These are phyloP conservation scores for Hucho hucho DNA, from an alignment of 2,113 vertebrate genomes.

Conservation along the genomic window DNA sequence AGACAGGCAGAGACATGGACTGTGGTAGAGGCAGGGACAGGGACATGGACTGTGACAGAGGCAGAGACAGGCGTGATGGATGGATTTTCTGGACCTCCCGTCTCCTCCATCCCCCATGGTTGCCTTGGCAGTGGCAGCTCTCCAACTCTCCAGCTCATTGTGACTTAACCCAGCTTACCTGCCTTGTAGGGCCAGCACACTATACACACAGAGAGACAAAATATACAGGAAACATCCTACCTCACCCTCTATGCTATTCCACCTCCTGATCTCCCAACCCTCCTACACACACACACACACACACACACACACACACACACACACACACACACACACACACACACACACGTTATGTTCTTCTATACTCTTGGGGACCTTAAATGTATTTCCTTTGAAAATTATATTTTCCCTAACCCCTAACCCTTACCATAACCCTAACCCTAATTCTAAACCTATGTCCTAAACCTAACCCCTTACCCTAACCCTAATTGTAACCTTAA, in stretches of 20 bases:
- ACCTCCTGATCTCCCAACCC: not conserved
- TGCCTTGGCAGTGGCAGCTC: constrained; percentile 54
- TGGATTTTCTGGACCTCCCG: constrained; percentile 54
- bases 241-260: not conserved
- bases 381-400: too few relatives aligned
- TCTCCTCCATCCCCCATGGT: constrained; percentile 57
- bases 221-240: not conserved
- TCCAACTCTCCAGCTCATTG: constrained; percentile 32
- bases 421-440: too few relatives aligned
- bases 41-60: constrained; percentile 16
- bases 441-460: too few relatives aligned
- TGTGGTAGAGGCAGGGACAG: too few relatives aligned
- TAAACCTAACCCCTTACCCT: too few relatives aligned
- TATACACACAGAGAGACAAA: constrained; percentile 7
- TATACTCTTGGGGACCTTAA: too few relatives aligned
- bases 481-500: too few relatives aligned
- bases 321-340: too few relatives aligned
- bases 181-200: not conserved
- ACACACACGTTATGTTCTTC: not conserved
- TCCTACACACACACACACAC: not conserved
- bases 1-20: too few relatives aligned
- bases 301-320: not conserved
- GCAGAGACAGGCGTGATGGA: constrained; percentile 48
- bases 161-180: constrained; percentile 30
- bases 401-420: too few relatives aligned